These are phyloP conservation scores for Drosophila antonietae DNA, from an alignment of 2,888 invertebrate genomes.

Conservation along the genomic window DNA sequence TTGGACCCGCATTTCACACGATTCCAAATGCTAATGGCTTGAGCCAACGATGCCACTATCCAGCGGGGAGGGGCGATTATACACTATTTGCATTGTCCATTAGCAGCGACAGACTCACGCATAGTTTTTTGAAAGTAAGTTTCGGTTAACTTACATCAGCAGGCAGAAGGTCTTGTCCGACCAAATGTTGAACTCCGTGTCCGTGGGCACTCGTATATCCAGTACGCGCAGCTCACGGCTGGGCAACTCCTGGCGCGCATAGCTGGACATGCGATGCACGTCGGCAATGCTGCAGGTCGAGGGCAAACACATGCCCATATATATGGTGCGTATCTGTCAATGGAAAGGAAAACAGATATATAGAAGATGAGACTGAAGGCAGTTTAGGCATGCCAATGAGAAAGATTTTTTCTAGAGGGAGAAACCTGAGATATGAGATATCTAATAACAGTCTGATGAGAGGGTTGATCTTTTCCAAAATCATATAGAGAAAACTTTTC, in stretches of 20 bases:
- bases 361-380: neutral
- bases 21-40: conserved; percentile 55
- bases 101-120: conserved; percentile 35
- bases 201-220: conserved; percentile 89
- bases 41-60: conserved; percentile 21
- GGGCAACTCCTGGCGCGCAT: conserved; percentile 85
- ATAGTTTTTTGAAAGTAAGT: conserved; percentile 62
- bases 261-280: conserved; percentile 86
- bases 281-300: conserved; percentile 88
- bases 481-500: too few species aligned
- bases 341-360: neutral
- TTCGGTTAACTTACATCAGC: conserved; percentile 86
- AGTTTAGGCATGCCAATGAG: neutral
- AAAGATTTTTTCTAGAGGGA: neutral
- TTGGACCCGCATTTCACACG: conserved; percentile 47
- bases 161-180: conserved; percentile 90
- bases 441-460: neutral
- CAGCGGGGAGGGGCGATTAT: neutral
- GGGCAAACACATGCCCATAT: conserved; percentile 92
- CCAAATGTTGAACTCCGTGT: conserved; percentile 88
- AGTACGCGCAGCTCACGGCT: conserved; percentile 87
- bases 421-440: neutral
- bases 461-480: too few species aligned
- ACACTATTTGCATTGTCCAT: conserved; percentile 31
- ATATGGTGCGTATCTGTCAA: conserved; percentile 88